Percentiles rank a stretch among this genome's conserved stretches.
Conservation (phyloP, 2,888 invertebrate genomes). For the Oxyteleia sp. region DNA sequence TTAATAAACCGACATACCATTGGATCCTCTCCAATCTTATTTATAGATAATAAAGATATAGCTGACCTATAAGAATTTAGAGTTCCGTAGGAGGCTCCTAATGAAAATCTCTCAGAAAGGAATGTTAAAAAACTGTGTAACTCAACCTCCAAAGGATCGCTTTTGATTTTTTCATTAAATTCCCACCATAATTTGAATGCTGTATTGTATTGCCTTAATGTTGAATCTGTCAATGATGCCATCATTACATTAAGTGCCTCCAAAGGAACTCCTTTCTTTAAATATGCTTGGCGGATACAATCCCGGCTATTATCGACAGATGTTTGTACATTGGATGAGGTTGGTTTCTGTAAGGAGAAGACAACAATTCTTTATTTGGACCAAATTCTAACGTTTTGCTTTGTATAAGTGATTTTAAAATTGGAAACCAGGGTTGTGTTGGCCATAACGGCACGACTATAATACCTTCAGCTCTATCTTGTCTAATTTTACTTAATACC, state of each 20-base stretch:
- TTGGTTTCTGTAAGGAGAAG: constrained; percentile 55
- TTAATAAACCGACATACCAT: constrained; percentile 50
- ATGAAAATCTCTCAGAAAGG: constrained; percentile 16
- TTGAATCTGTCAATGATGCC: constrained; percentile 37
- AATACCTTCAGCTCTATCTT: constrained; percentile 46
- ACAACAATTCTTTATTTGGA: constrained; percentile 47
- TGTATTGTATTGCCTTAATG: constrained; percentile 23
- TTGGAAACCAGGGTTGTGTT: constrained; percentile 54
- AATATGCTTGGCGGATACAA: constrained; percentile 59
- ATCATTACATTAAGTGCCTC: constrained; percentile 28
- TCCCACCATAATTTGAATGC: constrained; percentile 35
- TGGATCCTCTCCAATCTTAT: constrained; percentile 47
- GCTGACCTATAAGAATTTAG: constrained; percentile 41
- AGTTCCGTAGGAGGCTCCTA: constrained; percentile 23
- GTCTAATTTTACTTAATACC: constrained; percentile 46
- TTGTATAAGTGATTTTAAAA: constrained; percentile 10
- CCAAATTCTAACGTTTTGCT: constrained; percentile 21
- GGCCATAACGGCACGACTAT: constrained; percentile 59
- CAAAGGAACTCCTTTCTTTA: constrained; percentile 24
- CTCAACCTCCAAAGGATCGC: constrained; percentile 23
- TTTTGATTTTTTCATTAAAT: constrained; percentile 6
- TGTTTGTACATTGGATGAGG: constrained; percentile 32
- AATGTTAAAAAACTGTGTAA: constrained; percentile 3
- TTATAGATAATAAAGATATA: constrained; percentile 39
- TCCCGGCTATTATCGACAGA: constrained; percentile 58